These are phyloP conservation scores for Aspidiotus rigidus DNA, from an alignment of 2,888 invertebrate genomes.

Conservation along the genomic window DNA sequence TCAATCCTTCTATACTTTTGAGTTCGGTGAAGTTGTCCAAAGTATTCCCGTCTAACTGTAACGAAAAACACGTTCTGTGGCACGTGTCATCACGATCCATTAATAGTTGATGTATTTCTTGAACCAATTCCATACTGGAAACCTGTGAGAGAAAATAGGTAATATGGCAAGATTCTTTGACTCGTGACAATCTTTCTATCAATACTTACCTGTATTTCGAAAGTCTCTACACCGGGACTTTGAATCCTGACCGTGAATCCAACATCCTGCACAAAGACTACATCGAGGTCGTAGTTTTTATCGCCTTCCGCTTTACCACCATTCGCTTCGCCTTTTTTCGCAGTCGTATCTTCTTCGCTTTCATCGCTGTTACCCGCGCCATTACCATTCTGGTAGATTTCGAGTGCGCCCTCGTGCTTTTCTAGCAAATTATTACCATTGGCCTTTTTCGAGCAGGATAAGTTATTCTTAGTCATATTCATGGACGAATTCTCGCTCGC, in stretches of 20 bases:
- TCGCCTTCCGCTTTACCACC: constrained; percentile 38
- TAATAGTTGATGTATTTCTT: constrained; percentile 93
- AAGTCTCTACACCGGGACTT: constrained; percentile 80
- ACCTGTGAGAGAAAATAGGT: constrained; percentile 15
- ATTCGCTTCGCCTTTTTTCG: constrained; percentile 18
- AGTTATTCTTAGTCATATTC: constrained; percentile 1
- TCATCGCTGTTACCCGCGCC: constrained; percentile 11
- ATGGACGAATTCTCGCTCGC: not conserved
- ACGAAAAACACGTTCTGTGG: constrained; percentile 93
- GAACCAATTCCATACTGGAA: constrained; percentile 92
- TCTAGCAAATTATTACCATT: not conserved
- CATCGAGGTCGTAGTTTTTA: constrained; percentile 54
- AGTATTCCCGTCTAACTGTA: constrained; percentile 86
- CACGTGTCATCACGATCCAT: constrained; percentile 99
- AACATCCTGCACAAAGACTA: constrained; percentile 81
- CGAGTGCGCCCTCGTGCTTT: not conserved
- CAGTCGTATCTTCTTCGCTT: constrained; percentile 21
- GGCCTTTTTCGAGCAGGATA: constrained; percentile 15
- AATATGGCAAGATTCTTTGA: too few species aligned
- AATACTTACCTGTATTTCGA: constrained; percentile 73
- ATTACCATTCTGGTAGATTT: constrained; percentile 4
- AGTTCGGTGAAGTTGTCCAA: constrained; percentile 96
- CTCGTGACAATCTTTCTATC: not conserved
- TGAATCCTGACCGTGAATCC: constrained; percentile 90
- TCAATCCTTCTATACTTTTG: constrained; percentile 89